These are phyloP conservation scores for Cheilosia soror DNA, from an alignment of 2,888 invertebrate species.

Conservation along the genomic window DNA sequence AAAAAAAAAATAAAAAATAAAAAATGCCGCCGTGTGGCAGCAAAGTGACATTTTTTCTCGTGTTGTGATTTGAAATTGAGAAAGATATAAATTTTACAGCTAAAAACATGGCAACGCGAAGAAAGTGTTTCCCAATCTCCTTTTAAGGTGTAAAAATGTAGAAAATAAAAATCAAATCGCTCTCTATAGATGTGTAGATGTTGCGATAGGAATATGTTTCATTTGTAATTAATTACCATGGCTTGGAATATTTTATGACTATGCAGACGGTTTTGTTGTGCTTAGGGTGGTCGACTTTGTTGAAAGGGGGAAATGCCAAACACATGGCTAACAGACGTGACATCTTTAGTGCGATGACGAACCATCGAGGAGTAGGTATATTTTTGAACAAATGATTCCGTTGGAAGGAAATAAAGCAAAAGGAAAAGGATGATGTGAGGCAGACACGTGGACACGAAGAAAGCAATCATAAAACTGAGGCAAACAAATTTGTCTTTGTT, in stretches of 20 bases:
- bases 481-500: background rate
- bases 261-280: background rate
- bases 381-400: slow-evolving; percentile 49
- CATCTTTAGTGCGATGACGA: slow-evolving; percentile 6
- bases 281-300: slow-evolving; percentile 8
- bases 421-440: background rate
- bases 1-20: slow-evolving; percentile 17
- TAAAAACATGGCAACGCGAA: slow-evolving; percentile 49
- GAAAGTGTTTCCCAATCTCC: slow-evolving; percentile 51
- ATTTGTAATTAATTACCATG: slow-evolving; percentile 34
- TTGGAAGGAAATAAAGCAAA: background rate
- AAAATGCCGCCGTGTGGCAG: slow-evolving; percentile 26
- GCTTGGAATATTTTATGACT: slow-evolving; percentile 45
- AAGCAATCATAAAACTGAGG: background rate
- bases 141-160: slow-evolving; percentile 51
- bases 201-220: background rate
- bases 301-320: slow-evolving; percentile 21
- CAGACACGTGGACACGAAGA: background rate
- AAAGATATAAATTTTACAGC: slow-evolving; percentile 24
- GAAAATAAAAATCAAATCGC: slow-evolving; percentile 28
- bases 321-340: slow-evolving; percentile 56
- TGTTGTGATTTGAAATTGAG: slow-evolving; percentile 48
- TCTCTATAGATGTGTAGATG: slow-evolving; percentile 2
- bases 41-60: slow-evolving; percentile 47
- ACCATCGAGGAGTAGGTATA: slow-evolving; percentile 1